phyloP scores from a whole-genome alignment of 2,888 invertebrate genomes.

The Epinotia ramella region DNA sequence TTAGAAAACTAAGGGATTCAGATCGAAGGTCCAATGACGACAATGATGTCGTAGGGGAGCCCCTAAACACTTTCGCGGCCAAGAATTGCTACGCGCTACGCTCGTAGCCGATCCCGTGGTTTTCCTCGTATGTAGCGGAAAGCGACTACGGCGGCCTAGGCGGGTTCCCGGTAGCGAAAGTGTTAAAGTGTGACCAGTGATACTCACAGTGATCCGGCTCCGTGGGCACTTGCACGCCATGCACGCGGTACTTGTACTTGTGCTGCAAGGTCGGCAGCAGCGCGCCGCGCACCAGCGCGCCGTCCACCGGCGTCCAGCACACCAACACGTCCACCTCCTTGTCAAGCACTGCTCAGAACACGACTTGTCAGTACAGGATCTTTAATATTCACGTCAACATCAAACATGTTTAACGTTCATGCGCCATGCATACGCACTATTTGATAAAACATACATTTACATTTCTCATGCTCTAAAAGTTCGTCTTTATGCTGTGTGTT shows the following conservation, averaged over 20 bases:
- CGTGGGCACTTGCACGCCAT: conserved; percentile 81
- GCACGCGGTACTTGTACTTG: conserved; percentile 87
- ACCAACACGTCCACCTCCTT: conserved; percentile 88
- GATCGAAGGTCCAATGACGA: no score
- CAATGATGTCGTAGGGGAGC: no score
- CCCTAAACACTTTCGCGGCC: no score
- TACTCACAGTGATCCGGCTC: conserved; percentile 84
- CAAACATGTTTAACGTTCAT: background rate
- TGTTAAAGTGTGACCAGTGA: background rate
- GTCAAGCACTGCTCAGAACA: conserved; percentile 65
- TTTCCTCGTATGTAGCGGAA: no score
- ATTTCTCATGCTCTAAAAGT: no score
- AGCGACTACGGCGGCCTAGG: no score
- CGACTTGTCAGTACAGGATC: background rate
- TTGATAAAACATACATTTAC: no score
- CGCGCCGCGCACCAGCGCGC: conserved; percentile 86
- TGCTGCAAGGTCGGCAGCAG: conserved; percentile 86
- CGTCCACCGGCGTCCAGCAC: conserved; percentile 86
- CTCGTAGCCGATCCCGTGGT: no score
- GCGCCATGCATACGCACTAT: background rate
- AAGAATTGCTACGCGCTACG: no score
- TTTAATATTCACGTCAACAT: background rate
- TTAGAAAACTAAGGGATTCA: no score
- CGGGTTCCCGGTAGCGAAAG: no score
- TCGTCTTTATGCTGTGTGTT: no score